These are phyloP conservation scores for Muraenolepis orangiensis DNA, from an alignment of 2,797 vertebrate genomes.

Conservation along the genomic window DNA sequence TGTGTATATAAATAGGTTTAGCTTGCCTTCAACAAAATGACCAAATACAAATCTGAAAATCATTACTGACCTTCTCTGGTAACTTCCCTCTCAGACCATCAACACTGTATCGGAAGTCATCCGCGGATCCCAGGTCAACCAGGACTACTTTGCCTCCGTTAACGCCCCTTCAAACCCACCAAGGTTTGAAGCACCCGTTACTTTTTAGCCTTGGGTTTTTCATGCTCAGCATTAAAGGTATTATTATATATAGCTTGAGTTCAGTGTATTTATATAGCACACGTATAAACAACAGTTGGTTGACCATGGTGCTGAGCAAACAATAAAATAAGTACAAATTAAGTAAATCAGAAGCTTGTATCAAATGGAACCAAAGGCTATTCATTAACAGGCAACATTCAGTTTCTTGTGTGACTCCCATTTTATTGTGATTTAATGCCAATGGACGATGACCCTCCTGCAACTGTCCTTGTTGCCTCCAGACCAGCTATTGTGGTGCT, in stretches of 20 bases:
- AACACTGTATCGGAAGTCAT: conserved; percentile 99
- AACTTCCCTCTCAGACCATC: conserved; percentile 83
- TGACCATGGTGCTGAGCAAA: not conserved
- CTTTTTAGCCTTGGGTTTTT: not conserved
- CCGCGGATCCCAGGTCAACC: conserved; percentile 92
- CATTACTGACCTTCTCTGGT: not conserved
- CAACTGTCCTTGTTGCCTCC: not conserved
- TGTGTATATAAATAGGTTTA: too few species aligned
- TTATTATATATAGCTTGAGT: not conserved
- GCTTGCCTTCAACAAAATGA: too few species aligned
- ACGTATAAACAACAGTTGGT: not conserved
- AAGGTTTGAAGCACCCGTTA: conserved; percentile 69
- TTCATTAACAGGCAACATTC: too few species aligned
- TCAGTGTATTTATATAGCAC: not conserved
- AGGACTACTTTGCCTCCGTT: conserved; percentile 98
- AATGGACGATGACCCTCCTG: not conserved
- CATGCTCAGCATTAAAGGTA: not conserved
- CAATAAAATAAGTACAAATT: not conserved
- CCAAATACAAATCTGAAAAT: too few species aligned
- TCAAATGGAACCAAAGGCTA: too few species aligned
- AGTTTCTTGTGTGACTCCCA: too few species aligned
- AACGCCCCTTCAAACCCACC: conserved; percentile 97
- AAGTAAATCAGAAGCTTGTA: too few species aligned
- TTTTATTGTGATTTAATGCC: not conserved
- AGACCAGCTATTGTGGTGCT: conserved; percentile 97